These are phyloP conservation scores for Argyresthia albistria DNA, from an alignment of 2,888 invertebrate species.

Conservation along the genomic window DNA sequence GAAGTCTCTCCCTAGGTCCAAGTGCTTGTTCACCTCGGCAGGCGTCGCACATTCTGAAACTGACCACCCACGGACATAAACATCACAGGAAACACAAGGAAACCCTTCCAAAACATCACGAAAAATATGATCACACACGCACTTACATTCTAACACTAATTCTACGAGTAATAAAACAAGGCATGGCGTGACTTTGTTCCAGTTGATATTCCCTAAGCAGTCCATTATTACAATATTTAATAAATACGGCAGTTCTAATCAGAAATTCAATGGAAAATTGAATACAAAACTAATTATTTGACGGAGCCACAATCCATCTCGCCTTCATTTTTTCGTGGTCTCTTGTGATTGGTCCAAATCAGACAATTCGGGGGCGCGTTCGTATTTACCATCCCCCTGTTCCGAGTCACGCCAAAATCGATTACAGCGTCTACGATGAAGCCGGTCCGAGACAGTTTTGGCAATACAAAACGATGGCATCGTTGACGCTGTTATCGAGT, in stretches of 20 bases:
- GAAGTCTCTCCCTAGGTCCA: slow-evolving; percentile 94
- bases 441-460: too few species aligned
- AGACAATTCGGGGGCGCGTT: slow-evolving; percentile 16
- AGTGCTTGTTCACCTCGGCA: slow-evolving; percentile 91
- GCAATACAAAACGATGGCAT: too few species aligned
- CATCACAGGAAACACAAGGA: slow-evolving; percentile 16
- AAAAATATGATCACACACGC: slow-evolving; percentile 12
- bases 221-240: slow-evolving; percentile 56
- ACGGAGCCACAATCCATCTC: slow-evolving; percentile 60
- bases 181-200: slow-evolving; percentile 78
- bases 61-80: slow-evolving; percentile 30
- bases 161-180: slow-evolving; percentile 77
- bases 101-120: slow-evolving; percentile 11
- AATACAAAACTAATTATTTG: slow-evolving; percentile 55
- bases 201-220: slow-evolving; percentile 66
- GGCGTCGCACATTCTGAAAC: slow-evolving; percentile 80
- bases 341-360: slow-evolving; percentile 72
- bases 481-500: too few species aligned
- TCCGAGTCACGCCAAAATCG: too few species aligned
- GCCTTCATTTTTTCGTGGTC: slow-evolving; percentile 69
- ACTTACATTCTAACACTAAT: slow-evolving; percentile 78
- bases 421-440: too few species aligned
- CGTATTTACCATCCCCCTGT: too few species aligned
- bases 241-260: slow-evolving; percentile 34
- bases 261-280: slow-evolving; percentile 34